A percentile compares a stretch with the other conserved stretches of the same genome.
Evolutionary conservation across 2,888 invertebrate genomes (phyloP).

Genomic region (Melieria crassipennis): DNA sequence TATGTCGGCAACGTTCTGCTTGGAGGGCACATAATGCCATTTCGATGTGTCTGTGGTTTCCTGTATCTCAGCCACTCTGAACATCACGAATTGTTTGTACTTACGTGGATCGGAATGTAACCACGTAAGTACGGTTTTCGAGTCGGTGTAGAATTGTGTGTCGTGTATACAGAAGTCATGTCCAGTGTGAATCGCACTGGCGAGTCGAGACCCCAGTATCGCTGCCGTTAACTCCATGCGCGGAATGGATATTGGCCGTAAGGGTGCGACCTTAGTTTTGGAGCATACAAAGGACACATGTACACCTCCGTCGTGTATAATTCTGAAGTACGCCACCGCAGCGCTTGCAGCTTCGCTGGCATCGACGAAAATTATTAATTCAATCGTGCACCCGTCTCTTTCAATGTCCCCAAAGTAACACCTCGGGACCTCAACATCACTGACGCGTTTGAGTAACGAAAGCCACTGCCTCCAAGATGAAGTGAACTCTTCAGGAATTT

Average conservation of each 20-base stretch:
- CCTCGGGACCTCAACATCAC: constrained; percentile 24
- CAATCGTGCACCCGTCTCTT: constrained; percentile 7
- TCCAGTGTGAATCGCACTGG: constrained; percentile 28
- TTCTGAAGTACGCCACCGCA: constrained; percentile 40
- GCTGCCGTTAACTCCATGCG: constrained; percentile 16
- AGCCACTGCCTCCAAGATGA: no score
- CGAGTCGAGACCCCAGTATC: constrained; percentile 20
- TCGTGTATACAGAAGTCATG: constrained; percentile 36
- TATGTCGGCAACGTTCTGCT: constrained; percentile 39
- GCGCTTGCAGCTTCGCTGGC: constrained; percentile 20
- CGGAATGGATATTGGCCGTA: constrained; percentile 26
- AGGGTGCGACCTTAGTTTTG: not conserved
- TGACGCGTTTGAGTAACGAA: not conserved
- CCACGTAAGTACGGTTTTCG: constrained; percentile 6
- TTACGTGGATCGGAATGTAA: constrained; percentile 1
- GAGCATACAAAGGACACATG: not conserved
- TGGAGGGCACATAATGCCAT: constrained; percentile 38
- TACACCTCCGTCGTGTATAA: not conserved
- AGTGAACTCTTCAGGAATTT: no score
- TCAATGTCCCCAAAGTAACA: not conserved
- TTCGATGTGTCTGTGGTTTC: constrained; percentile 25
- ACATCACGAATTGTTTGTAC: constrained; percentile 2
- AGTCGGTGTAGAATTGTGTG: constrained; percentile 4
- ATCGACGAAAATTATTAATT: not conserved
- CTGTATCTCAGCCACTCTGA: constrained; percentile 29